phyloP scores from a whole-genome alignment of 2,113 vertebrate genomes.

The Caloenas nicobarica region DNA sequence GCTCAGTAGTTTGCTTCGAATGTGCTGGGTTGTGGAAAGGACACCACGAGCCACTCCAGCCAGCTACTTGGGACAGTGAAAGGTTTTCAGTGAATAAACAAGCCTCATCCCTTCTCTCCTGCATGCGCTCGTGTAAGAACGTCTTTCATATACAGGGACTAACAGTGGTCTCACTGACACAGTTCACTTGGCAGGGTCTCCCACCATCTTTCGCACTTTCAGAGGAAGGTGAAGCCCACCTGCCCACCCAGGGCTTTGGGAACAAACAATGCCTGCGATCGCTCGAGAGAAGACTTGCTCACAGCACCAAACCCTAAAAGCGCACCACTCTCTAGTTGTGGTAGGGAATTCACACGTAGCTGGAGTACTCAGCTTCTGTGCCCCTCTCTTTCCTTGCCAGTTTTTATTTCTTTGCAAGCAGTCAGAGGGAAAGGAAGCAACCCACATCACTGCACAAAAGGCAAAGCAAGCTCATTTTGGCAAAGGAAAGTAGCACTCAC shows the following conservation, averaged over 20 bases:
- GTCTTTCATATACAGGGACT: neutral
- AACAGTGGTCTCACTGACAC: neutral
- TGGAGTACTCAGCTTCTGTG: neutral
- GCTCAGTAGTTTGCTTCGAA: neutral
- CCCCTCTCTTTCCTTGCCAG: neutral
- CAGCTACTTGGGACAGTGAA: neutral
- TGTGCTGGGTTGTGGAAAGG: neutral
- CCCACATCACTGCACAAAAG: neutral
- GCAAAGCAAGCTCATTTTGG: slow-evolving; percentile 15
- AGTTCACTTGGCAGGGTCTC: neutral
- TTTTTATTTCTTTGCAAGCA: neutral
- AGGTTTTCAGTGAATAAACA: neutral
- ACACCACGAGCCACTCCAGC: neutral
- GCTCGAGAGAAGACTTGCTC: neutral
- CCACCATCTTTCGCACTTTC: neutral
- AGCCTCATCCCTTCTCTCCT: neutral
- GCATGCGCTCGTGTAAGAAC: fast-evolving
- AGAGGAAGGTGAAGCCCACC: neutral
- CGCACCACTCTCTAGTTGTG: neutral
- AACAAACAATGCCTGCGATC: neutral
- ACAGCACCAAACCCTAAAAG: neutral
- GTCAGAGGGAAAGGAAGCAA: neutral
- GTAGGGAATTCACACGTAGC: neutral
- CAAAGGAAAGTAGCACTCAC: slow-evolving; percentile 44
- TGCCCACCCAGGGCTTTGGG: neutral